Evolutionary conservation across 2,113 vertebrate species (phyloP).

Genomic region (Cyphomyrus discorhynchus): DNA sequence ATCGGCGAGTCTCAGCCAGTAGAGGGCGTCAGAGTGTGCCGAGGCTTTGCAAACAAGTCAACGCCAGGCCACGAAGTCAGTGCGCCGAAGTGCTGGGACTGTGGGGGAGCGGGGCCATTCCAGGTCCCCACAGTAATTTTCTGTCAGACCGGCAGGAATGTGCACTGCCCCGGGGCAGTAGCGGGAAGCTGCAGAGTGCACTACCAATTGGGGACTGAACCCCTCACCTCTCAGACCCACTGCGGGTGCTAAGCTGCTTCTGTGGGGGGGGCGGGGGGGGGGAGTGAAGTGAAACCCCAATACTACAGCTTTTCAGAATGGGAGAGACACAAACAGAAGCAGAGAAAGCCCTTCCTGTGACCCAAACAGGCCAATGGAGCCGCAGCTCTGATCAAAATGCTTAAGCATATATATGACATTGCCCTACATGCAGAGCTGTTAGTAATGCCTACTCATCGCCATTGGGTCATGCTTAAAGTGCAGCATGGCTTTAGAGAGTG

Average conservation of each 20-base stretch:
- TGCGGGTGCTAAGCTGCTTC: constrained; percentile 48
- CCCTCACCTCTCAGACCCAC: constrained; percentile 50
- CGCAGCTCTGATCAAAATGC: background rate
- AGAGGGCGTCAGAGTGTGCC: background rate
- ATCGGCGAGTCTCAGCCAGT: background rate
- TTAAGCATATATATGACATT: background rate
- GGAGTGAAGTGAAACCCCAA: constrained; percentile 23
- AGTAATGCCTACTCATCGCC: background rate
- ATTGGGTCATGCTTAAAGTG: background rate
- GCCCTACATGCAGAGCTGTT: background rate
- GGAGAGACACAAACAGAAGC: background rate
- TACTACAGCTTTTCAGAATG: background rate
- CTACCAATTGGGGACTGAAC: constrained; percentile 48
- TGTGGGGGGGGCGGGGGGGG: constrained; percentile 12
- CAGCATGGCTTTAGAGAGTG: background rate
- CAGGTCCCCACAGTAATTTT: constrained; percentile 60
- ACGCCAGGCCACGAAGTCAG: constrained; percentile 23
- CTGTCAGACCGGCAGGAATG: constrained; percentile 52
- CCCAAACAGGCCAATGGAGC: background rate
- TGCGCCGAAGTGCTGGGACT: constrained; percentile 23
- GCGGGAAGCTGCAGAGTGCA: constrained; percentile 34
- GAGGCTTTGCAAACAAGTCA: constrained; percentile 8
- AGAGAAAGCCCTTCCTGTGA: constrained; percentile 6
- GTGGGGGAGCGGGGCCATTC: constrained; percentile 41
- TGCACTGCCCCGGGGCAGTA: constrained; percentile 46